Base-by-base conservation (phyloP, 1,140 invertebrate genomes). In the Rhyacophila brunnea region DNA sequence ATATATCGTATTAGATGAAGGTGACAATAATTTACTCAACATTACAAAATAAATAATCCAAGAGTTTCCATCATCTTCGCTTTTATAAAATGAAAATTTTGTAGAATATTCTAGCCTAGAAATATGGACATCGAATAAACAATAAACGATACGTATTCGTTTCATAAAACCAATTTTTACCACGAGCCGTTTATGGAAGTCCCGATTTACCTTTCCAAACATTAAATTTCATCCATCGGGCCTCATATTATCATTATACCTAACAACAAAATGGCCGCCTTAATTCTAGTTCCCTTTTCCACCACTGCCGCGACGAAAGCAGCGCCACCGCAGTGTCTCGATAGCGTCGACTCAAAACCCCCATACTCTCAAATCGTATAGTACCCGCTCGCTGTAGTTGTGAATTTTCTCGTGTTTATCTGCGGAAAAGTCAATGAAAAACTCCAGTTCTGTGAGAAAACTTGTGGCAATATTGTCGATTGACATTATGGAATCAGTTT, bases 341-440 rank as follows among this genome's bases (percentile, higher is more conserved):
- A 32, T 53, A 4, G 40, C 46, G 10, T 23, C 61, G 43, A 44
- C 49, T 46, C 55, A 47, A 54, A 55, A 53, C 51, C 44, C 42
- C 40, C 51, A 15, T 9, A 56, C 15, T 44, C 23, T 28, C 23
- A 49, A 50, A 49, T 57, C 36, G 47, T 43, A 52, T 46, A 53
- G 52, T 52, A 48, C 34, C 45, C 53, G 20, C 20, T 35, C 32
- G 36, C 35, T 15, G 9, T 17, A 7, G n/a, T 19, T 34, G 19
- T 6, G 20, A 6, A 20, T 43, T 49, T 49, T 58, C 43, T 28
- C 53, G 43, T 46, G 17, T 43, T 43, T 14, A 54, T 56, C 46
- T 9, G 7, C 32, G 51, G 51, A 57, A 60, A 60, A 62, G 15
- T 60, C 52, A 57, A 60, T 57, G 62, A 64, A 60, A 64, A 60